Percentiles rank a stretch among this genome's conserved stretches.
Conservation (phyloP, 2,797 vertebrate species). For the Neolamprologus multifasciatus region DNA sequence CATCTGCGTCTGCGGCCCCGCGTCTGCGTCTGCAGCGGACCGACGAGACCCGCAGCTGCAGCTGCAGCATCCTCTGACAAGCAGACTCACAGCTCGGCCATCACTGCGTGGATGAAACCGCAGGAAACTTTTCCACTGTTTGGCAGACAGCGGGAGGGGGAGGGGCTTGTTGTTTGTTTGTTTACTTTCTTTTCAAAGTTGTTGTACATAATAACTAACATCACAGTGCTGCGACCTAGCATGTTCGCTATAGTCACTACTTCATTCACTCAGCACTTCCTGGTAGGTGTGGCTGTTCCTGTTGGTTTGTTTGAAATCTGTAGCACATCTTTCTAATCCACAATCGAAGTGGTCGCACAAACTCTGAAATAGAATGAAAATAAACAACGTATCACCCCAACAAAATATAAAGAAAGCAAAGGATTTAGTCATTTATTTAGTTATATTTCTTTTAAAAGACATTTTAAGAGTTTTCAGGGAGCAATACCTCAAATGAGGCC, state of each 20-base stretch:
- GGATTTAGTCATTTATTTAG: neutral
- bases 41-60: neutral
- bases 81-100: neutral
- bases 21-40: neutral
- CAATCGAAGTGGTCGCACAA: neutral
- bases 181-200: neutral
- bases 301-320: neutral
- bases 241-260: neutral
- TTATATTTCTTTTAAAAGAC: neutral
- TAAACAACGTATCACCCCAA: fast-evolving
- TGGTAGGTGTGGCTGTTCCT: neutral
- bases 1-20: neutral
- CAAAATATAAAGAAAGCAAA: neutral
- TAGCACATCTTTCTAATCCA: neutral
- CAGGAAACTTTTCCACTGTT: neutral
- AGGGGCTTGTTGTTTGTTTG: neutral
- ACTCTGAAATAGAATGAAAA: neutral
- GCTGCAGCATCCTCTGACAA: neutral
- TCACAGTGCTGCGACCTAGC: neutral
- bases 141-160: neutral
- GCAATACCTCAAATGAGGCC: neutral
- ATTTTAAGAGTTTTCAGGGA: neutral
- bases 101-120: neutral
- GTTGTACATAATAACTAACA: neutral
- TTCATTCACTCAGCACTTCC: neutral